Evolutionary conservation across 2,113 vertebrate species (phyloP).

Genomic region (Corythornis cristatus): DNA sequence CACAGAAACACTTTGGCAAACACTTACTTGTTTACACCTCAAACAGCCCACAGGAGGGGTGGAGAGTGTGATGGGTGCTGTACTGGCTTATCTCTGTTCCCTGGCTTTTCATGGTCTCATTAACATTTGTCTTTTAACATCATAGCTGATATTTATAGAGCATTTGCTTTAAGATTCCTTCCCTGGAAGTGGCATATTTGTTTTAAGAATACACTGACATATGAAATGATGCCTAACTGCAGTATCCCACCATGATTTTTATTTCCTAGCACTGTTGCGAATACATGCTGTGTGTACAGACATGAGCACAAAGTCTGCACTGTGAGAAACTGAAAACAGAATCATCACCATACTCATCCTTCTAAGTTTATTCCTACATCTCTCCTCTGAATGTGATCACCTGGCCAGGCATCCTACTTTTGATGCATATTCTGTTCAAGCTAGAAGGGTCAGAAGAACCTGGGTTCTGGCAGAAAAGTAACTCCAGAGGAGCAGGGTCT

Average conservation of each 20-base stretch:
- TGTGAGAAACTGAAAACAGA: neutral
- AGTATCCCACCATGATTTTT: neutral
- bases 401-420: neutral
- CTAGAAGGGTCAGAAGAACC: neutral
- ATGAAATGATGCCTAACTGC: neutral
- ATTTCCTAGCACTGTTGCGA: neutral
- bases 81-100: constrained; percentile 9
- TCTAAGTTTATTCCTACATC: neutral
- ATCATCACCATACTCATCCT: neutral
- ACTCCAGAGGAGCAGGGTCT: neutral
- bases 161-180: constrained; percentile 7
- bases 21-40: constrained; percentile 31
- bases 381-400: neutral
- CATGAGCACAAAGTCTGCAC: neutral
- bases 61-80: neutral
- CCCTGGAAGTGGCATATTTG: neutral
- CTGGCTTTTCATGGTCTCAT: neutral
- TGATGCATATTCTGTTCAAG: neutral
- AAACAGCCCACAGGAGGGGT: neutral
- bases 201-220: neutral
- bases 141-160: neutral
- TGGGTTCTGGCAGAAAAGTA: no score
- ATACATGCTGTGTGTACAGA: neutral
- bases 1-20: constrained; percentile 30
- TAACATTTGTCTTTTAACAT: neutral